Conservation (phyloP, 2,797 vertebrate genomes). For the Buceros bicornis region DNA sequence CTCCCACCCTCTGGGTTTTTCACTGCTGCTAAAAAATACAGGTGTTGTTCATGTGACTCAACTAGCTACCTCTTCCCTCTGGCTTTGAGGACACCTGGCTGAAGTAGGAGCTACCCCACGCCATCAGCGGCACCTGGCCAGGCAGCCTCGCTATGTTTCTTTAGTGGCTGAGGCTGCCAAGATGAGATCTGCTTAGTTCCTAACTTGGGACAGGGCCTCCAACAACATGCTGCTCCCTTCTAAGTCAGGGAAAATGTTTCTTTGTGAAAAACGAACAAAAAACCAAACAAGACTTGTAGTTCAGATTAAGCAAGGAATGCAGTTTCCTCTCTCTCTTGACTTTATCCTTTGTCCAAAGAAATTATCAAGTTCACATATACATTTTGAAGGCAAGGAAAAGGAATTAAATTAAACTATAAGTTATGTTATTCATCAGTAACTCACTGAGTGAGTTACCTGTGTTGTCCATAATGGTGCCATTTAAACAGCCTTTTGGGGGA, state of each 20-base stretch:
- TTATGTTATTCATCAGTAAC: neutral
- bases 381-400: neutral
- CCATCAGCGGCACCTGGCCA: neutral
- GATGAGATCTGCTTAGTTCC: neutral
- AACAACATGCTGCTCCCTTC: rapidly evolving
- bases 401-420: neutral
- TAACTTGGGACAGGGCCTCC: neutral
- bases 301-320: neutral
- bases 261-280: neutral
- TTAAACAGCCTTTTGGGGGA: neutral
- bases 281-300: neutral
- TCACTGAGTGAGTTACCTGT: neutral
- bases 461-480: neutral
- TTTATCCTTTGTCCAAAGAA: neutral
- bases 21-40: rapidly evolving
- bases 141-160: neutral
- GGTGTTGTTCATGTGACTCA: neutral
- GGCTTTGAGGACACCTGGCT: neutral
- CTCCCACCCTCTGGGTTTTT: neutral
- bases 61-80: neutral
- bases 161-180: neutral
- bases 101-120: neutral
- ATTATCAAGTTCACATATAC: neutral
- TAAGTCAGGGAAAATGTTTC: neutral
- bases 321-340: neutral